phyloP scores from a whole-genome alignment of 2,113 vertebrate species.

The Amphilophus citrinellus region DNA sequence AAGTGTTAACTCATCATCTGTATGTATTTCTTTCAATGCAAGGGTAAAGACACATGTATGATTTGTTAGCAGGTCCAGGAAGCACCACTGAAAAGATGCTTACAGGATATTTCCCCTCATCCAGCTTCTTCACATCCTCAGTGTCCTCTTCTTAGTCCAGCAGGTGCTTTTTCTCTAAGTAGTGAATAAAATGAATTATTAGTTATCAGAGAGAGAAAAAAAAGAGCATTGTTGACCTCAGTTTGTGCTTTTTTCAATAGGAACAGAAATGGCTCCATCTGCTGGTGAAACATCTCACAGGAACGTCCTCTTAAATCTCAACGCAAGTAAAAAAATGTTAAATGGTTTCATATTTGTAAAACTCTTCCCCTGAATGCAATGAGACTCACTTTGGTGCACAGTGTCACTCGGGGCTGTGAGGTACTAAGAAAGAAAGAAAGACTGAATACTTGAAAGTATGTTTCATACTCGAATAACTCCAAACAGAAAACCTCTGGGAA shows the following conservation, averaged over 20 bases:
- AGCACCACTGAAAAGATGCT: neutral
- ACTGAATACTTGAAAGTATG: neutral
- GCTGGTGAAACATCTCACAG: constrained; percentile 3
- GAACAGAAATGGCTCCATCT: constrained; percentile 38
- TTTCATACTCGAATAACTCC: neutral
- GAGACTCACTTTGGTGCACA: neutral
- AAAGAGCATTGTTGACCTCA: no score
- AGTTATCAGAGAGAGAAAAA: neutral
- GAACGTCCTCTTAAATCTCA: neutral
- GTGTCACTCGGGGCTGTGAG: neutral
- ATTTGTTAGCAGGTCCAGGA: no score
- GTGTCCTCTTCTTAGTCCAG: neutral
- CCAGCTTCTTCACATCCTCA: neutral
- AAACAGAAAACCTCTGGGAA: neutral
- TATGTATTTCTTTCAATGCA: neutral
- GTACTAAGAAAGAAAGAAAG: neutral
- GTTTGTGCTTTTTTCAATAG: neutral
- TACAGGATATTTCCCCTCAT: neutral
- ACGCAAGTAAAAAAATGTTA: neutral
- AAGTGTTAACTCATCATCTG: neutral
- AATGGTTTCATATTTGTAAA: neutral
- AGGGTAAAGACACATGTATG: neutral
- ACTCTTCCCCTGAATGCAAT: neutral
- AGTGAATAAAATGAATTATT: neutral
- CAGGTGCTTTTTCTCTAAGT: neutral